Conservation (phyloP, 2,888 invertebrate species). For the Cancer borealis region DNA sequence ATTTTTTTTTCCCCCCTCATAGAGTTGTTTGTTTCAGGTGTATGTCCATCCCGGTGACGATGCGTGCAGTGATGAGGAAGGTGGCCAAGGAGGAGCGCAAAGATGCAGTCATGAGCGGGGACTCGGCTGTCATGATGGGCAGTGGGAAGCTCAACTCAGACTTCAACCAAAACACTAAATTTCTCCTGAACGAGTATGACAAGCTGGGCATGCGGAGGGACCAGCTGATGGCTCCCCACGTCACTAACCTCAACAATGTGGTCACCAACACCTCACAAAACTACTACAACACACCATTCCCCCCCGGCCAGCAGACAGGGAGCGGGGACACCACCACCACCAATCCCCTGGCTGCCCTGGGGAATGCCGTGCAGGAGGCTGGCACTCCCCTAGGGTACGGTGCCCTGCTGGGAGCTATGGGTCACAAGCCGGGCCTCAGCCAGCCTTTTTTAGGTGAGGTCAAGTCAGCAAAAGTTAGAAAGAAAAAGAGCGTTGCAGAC, state of each 20-base stretch:
- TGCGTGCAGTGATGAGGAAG: conserved; percentile 89
- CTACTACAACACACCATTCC: conserved; percentile 67
- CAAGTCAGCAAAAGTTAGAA: conserved; percentile 76
- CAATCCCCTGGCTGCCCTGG: conserved; percentile 70
- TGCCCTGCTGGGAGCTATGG: conserved; percentile 68
- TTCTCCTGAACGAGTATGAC: conserved; percentile 75
- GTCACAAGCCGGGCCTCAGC: conserved; percentile 65
- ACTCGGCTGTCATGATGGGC: conserved; percentile 74
- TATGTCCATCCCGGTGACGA: conserved; percentile 94
- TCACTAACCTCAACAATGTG: conserved; percentile 71
- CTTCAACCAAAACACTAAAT: conserved; percentile 76
- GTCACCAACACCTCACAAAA: conserved; percentile 70
- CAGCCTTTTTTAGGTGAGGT: conserved; percentile 77
- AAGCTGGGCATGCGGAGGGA: conserved; percentile 72
- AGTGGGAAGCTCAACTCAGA: conserved; percentile 69
- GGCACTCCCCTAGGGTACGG: conserved; percentile 71
- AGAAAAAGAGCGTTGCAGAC: conserved; percentile 74
- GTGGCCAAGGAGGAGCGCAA: conserved; percentile 75
- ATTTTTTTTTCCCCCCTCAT: neutral
- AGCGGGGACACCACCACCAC: conserved; percentile 55
- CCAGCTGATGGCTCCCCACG: conserved; percentile 70
- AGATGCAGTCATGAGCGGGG: conserved; percentile 71
- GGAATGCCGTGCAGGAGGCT: conserved; percentile 72
- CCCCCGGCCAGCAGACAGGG: conserved; percentile 54
- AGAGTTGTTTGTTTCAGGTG: conserved; percentile 82